Conservation (phyloP, 2,888 invertebrate genomes). For the Tachina lurida region DNA sequence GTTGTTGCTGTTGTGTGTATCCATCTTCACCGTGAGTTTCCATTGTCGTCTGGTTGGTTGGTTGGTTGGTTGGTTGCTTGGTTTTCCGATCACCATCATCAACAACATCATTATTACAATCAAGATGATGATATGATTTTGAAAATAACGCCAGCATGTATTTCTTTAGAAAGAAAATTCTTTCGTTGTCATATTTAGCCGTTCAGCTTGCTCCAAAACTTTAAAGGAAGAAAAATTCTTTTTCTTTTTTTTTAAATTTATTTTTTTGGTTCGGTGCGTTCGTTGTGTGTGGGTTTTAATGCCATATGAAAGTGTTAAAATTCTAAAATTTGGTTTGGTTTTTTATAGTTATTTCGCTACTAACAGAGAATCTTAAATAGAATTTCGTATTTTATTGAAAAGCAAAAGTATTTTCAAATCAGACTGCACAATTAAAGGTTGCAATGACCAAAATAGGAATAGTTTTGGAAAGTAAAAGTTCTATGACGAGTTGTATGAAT, state of each 20-base stretch:
- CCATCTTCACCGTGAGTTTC: constrained; percentile 32
- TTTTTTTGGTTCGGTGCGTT: constrained; percentile 5
- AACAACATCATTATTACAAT: constrained; percentile 31
- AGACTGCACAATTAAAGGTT: constrained; percentile 12
- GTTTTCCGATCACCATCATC: constrained; percentile 6
- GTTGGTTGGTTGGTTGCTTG: constrained; percentile 26
- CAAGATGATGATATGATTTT: neutral
- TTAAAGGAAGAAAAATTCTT: constrained; percentile 13
- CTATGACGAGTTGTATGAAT: too few relatives aligned
- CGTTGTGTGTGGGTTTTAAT: constrained; percentile 63
- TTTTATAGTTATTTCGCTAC: constrained; percentile 8
- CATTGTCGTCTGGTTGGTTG: constrained; percentile 45
- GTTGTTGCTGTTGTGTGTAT: neutral
- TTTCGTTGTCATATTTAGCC: constrained; percentile 43
- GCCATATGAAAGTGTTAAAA: constrained; percentile 62
- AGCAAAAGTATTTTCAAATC: constrained; percentile 63
- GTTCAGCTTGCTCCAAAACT: constrained; percentile 48
- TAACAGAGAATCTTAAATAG: constrained; percentile 40
- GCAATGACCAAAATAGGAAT: neutral
- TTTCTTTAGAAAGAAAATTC: neutral
- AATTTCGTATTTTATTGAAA: constrained; percentile 58
- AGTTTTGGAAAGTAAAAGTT: neutral
- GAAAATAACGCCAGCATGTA: too few relatives aligned
- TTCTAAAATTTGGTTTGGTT: constrained; percentile 6
- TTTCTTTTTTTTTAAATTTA: neutral